These are phyloP conservation scores for Dufourea novaeangliae DNA, from an alignment of 1,140 invertebrate genomes.

Conservation along the genomic window DNA sequence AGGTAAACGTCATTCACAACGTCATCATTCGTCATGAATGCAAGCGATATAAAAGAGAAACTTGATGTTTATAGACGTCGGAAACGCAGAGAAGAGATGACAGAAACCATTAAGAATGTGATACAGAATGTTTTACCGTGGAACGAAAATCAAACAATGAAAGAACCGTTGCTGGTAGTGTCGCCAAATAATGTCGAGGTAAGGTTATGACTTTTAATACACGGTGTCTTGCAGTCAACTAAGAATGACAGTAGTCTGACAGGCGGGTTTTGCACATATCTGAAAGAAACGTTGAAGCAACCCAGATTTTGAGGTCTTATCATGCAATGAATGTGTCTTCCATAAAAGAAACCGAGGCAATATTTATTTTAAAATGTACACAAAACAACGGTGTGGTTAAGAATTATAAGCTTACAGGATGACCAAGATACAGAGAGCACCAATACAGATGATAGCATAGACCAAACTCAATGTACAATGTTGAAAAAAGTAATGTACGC, in stretches of 20 bases:
- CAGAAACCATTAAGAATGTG: slow-evolving; percentile 65
- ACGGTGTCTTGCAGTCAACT: not conserved
- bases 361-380: slow-evolving; percentile 15
- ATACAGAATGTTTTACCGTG: slow-evolving; percentile 65
- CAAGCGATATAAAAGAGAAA: slow-evolving; percentile 66
- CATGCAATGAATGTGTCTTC: not conserved
- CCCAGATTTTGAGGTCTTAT: not conserved
- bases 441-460: slow-evolving; percentile 64
- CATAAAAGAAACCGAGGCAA: not conserved
- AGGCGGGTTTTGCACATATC: not conserved
- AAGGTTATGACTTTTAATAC: slow-evolving; percentile 62
- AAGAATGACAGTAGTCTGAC: not conserved
- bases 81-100: slow-evolving; percentile 67
- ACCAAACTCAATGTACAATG: slow-evolving; percentile 58
- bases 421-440: slow-evolving; percentile 67
- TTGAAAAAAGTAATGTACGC: slow-evolving; percentile 64
- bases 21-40: not conserved
- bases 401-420: slow-evolving; percentile 63
- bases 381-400: not conserved
- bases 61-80: slow-evolving; percentile 69
- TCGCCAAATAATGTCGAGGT: slow-evolving; percentile 55
- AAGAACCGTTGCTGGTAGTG: slow-evolving; percentile 1
- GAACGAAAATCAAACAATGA: slow-evolving; percentile 36
- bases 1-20: too few relatives aligned
- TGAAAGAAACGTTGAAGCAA: not conserved